phyloP scores from a whole-genome alignment of 2,888 invertebrate species.

The Palloptera scutellata region DNA sequence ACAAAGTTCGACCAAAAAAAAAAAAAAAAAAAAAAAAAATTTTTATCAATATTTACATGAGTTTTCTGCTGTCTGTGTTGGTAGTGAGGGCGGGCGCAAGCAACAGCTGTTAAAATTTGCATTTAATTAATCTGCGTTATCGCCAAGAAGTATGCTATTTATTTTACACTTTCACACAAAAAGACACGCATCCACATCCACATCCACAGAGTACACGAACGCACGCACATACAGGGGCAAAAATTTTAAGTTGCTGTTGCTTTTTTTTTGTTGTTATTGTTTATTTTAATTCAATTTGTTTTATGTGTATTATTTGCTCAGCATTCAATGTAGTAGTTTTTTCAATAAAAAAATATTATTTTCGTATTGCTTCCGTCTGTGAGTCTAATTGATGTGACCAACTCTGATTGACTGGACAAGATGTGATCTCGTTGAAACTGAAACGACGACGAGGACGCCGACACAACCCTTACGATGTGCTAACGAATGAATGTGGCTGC shows the following conservation, averaged over 20 bases:
- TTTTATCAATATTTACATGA: not conserved
- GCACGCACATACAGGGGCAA: not conserved
- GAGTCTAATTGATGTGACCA: not conserved
- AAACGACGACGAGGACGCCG: not conserved
- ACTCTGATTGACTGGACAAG: not conserved
- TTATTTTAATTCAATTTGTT: not conserved
- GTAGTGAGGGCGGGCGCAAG: not conserved
- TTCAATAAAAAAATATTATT: no score
- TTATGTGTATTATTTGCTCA: not conserved
- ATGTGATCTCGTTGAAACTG: not conserved
- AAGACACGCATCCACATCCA: not conserved
- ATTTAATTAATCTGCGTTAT: not conserved
- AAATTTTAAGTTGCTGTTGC: not conserved
- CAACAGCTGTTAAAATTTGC: conserved; percentile 2
- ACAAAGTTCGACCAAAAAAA: no score
- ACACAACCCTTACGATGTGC: not conserved
- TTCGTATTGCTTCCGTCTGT: no score
- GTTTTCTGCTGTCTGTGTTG: no score
- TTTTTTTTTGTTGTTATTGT: not conserved
- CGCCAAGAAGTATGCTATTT: conserved; percentile 1
- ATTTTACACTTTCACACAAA: not conserved
- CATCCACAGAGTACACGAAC: not conserved
- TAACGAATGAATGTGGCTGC: not conserved
- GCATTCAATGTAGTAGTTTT: no score
- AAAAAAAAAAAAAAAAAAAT: not conserved